Evolutionary conservation across 2,113 vertebrate genomes (phyloP).

Genomic region (Emydura subglobosa): DNA sequence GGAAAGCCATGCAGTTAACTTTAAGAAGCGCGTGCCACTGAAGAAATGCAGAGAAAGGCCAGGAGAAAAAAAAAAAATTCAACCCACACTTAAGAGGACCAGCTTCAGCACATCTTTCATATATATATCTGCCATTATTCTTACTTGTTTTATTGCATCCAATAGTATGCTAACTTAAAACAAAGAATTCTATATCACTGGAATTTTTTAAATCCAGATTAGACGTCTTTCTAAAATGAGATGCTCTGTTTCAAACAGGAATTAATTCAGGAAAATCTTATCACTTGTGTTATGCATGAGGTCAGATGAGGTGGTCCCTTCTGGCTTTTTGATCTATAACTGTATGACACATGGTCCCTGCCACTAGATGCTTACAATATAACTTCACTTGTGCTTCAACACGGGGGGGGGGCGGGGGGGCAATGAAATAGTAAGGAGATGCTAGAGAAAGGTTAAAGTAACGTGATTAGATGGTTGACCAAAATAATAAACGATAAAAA

Average conservation of each 20-base stretch:
- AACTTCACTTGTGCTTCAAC: not conserved
- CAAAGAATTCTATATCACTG: not conserved
- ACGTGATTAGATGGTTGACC: rapidly evolving
- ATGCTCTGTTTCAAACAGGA: not conserved
- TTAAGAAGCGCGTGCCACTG: not conserved
- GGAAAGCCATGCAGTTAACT: not conserved
- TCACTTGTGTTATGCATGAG: not conserved
- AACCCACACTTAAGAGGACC: not conserved
- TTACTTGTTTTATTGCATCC: not conserved
- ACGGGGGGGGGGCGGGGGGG: no score
- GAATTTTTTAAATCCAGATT: not conserved
- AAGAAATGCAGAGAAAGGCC: not conserved
- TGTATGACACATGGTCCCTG: not conserved
- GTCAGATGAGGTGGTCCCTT: not conserved
- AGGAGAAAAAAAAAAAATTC: not conserved
- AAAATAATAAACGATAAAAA: no score
- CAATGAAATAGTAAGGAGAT: not conserved
- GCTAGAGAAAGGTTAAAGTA: not conserved
- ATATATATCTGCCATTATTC: not conserved
- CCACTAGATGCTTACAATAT: rapidly evolving
- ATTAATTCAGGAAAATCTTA: not conserved
- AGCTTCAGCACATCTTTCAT: not conserved
- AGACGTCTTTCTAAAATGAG: not conserved
- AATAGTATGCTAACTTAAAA: not conserved
- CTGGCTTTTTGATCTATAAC: not conserved